Conservation (phyloP, 1,140 invertebrate species). For the Neomicropteryx cornuta region DNA sequence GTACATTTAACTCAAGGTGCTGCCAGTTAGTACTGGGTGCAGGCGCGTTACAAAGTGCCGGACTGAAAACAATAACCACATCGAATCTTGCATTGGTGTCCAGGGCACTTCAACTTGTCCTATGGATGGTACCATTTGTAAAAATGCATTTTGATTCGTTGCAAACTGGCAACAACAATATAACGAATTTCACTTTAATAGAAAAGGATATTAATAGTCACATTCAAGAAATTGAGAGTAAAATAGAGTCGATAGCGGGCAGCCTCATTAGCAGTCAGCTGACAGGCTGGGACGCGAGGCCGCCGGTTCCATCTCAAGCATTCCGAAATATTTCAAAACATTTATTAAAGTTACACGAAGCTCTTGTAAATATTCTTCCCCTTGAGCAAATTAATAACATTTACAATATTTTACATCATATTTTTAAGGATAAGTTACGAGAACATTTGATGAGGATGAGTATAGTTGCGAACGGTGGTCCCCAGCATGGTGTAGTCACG, state of each 20-base stretch:
- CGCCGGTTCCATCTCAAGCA: slow-evolving; percentile 86
- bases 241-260: slow-evolving; percentile 82
- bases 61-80: slow-evolving; percentile 92
- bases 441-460: slow-evolving; percentile 78
- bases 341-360: slow-evolving; percentile 86
- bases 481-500: slow-evolving; percentile 90
- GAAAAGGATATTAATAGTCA: slow-evolving; percentile 79
- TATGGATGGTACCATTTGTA: slow-evolving; percentile 65
- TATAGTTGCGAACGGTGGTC: slow-evolving; percentile 89
- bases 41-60: slow-evolving; percentile 86
- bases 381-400: slow-evolving; percentile 56
- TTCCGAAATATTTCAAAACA: slow-evolving; percentile 89
- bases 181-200: slow-evolving; percentile 49
- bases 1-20: slow-evolving; percentile 85
- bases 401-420: slow-evolving; percentile 74
- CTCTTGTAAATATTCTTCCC: slow-evolving; percentile 70
- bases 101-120: slow-evolving; percentile 70
- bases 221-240: slow-evolving; percentile 82
- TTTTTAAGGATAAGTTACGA: slow-evolving; percentile 77
- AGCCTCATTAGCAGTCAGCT: slow-evolving; percentile 69
- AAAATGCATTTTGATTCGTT: slow-evolving; percentile 51
- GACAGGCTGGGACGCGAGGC: slow-evolving; percentile 81
- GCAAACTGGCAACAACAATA: slow-evolving; percentile 32
- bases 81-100: slow-evolving; percentile 88
- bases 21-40: slow-evolving; percentile 93